Evolutionary conservation across 2,888 invertebrate genomes (phyloP), one percentile per base, ranked within the genome.

Genomic region (Mesorhabditis belari): DNA sequence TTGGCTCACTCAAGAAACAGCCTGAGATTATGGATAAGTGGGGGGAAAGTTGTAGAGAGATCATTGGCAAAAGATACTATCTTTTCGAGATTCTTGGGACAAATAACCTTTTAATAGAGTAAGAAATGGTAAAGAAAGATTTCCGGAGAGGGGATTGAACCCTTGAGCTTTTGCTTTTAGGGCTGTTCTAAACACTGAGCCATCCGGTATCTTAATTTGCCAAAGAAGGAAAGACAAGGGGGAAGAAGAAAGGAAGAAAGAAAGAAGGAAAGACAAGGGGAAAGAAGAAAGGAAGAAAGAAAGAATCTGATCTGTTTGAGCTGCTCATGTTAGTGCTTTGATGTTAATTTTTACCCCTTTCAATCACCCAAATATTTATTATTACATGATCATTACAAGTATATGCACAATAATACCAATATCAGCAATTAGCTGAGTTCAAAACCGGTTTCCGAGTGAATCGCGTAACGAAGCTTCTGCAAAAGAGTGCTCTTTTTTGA

Each of bases 391-490:
- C n/a, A 19, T 19, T 29, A 56, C 35, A 44, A n/a, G 26, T 56
- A n/a, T 19, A 56, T 19, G 29, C 21, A 44, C 4, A 27, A 54
- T 27, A 5, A 9, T 19, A 17, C 23, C 17, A 25, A 52, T 57
- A 3, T 3, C 5, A 51, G 35, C 5, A 6, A 12, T 69, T 55
- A 75, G 52, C 72, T 72, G 4, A 98, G 86, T 84, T 99, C 98
- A 83, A 99, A 99, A 24, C 98, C 98, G 19, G 96, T 94, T 82
- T 96, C 95, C 78, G 94, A 92, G 69, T 90, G 90, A 60, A 99
- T 92, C 0, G 98, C 98, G 82, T 98, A 98, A 35, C 94, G 87
- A 4, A 99, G 85, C 83, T 99, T 99, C 80, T 98, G 96, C 55
- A 92, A 85, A 5, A 99, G 84, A 0, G 93, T 92, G 76, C 90